Percentiles rank a stretch among this genome's conserved stretches.
These are phyloP conservation scores for Parascotia fuliginaria DNA, from an alignment of 2,888 invertebrate genomes.

Conservation along the genomic window DNA sequence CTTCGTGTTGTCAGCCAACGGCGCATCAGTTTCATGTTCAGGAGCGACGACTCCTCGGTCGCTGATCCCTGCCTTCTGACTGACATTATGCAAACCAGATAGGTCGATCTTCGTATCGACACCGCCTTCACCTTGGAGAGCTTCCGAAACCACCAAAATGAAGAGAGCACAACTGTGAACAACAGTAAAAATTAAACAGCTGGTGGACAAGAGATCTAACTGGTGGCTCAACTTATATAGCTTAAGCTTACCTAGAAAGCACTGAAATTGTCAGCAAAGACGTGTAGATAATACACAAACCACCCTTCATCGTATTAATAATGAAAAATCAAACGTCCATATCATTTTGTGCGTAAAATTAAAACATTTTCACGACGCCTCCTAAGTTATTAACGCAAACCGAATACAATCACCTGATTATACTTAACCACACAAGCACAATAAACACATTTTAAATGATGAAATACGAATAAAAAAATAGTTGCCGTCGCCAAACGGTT, in stretches of 20 bases:
- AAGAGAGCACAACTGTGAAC: constrained; percentile 85
- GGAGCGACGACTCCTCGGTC: constrained; percentile 42
- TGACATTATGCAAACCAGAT: constrained; percentile 77
- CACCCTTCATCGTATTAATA: constrained; percentile 87
- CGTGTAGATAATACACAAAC: constrained; percentile 86
- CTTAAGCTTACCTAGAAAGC: constrained; percentile 81
- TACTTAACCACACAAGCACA: constrained; percentile 52
- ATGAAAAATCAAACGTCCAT: constrained; percentile 78
- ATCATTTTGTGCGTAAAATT: constrained; percentile 81
- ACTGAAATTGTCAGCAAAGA: constrained; percentile 86
- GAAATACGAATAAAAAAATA: constrained; percentile 43
- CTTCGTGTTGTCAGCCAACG: constrained; percentile 30
- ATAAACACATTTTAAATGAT: constrained; percentile 53
- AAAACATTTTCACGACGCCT: constrained; percentile 69
- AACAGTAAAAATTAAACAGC: constrained; percentile 21
- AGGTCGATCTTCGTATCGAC: constrained; percentile 63
- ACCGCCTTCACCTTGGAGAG: constrained; percentile 68
- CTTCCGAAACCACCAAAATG: constrained; percentile 86
- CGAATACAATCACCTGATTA: constrained; percentile 42
- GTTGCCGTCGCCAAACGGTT: constrained; percentile 45
- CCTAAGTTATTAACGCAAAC: constrained; percentile 44
- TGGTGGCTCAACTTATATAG: neutral
- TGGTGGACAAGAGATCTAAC: neutral
- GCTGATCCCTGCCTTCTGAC: constrained; percentile 57
- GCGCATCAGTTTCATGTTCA: constrained; percentile 21